A percentile compares a stretch with the other conserved stretches of the same genome.
These are phyloP conservation scores for Holotrichia oblita DNA, from an alignment of 1,140 invertebrate species.

Conservation along the genomic window DNA sequence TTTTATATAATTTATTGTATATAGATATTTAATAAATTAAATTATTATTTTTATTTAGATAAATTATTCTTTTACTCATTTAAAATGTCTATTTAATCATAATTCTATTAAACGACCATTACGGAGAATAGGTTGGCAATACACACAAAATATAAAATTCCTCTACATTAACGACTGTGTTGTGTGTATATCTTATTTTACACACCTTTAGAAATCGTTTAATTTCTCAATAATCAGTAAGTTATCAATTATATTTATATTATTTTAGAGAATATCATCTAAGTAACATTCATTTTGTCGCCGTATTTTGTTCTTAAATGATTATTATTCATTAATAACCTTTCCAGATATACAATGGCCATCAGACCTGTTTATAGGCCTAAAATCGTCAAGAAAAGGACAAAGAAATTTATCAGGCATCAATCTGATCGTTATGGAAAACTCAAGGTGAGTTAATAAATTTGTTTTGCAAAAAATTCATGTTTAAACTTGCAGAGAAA, in stretches of 20 bases:
- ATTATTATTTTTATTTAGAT: neutral
- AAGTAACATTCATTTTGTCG: neutral
- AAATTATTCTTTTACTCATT: neutral
- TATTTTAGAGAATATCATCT: neutral
- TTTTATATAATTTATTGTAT: neutral
- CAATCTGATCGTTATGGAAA: constrained; percentile 97
- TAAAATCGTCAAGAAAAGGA: constrained; percentile 94
- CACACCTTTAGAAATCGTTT: constrained; percentile 23
- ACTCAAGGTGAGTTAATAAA: constrained; percentile 75
- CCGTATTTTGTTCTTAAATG: neutral
- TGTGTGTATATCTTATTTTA: neutral
- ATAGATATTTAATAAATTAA: neutral
- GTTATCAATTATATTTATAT: neutral
- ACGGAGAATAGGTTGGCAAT: neutral
- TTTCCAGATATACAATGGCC: constrained; percentile 67
- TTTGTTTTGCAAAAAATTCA: constrained; percentile 43
- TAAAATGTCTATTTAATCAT: neutral
- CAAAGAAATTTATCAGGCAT: constrained; percentile 96
- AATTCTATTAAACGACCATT: neutral
- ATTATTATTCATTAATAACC: neutral
- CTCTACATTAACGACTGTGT: constrained; percentile 17
- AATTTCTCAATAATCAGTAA: constrained; percentile 28
- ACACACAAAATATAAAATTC: constrained; percentile 1
- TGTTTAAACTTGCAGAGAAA: constrained; percentile 67
- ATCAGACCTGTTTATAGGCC: constrained; percentile 88